Conservation (phyloP, 2,113 vertebrate genomes). For the Falco punctatus region DNA sequence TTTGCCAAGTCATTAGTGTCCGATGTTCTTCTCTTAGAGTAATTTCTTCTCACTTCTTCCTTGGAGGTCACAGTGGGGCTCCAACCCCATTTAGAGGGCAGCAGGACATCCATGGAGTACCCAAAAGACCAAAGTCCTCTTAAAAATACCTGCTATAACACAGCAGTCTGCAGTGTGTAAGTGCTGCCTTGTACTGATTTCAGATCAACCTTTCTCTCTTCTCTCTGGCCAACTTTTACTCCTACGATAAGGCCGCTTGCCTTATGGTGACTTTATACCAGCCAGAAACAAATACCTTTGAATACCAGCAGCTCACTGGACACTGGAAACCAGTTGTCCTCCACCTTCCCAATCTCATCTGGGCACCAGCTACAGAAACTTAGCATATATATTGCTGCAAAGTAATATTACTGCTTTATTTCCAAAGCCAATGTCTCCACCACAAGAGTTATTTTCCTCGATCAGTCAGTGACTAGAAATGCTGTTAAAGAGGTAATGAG, state of each 20-base stretch:
- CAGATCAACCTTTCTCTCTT: not conserved
- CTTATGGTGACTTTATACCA: not conserved
- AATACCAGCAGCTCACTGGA: not conserved
- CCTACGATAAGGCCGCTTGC: not conserved
- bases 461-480: not conserved
- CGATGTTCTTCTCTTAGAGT: not conserved
- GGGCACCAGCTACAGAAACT: not conserved
- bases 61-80: not conserved
- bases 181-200: not conserved
- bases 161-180: not conserved
- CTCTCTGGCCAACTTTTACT: not conserved
- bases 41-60: not conserved
- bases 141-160: not conserved
- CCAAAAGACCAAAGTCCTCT: not conserved
- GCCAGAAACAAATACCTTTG: not conserved
- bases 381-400: not conserved
- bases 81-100: not conserved
- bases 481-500: slow-evolving; percentile 44
- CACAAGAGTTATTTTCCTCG: not conserved
- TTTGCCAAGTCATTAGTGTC: not conserved
- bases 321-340: not conserved
- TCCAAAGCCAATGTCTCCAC: not conserved
- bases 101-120: not conserved
- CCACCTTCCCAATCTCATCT: not conserved
- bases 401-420: not conserved